Evolutionary conservation across 2,113 vertebrate genomes (phyloP), one percentile per base, ranked within the genome.

Genomic region (Baryphthengus martii): DNA sequence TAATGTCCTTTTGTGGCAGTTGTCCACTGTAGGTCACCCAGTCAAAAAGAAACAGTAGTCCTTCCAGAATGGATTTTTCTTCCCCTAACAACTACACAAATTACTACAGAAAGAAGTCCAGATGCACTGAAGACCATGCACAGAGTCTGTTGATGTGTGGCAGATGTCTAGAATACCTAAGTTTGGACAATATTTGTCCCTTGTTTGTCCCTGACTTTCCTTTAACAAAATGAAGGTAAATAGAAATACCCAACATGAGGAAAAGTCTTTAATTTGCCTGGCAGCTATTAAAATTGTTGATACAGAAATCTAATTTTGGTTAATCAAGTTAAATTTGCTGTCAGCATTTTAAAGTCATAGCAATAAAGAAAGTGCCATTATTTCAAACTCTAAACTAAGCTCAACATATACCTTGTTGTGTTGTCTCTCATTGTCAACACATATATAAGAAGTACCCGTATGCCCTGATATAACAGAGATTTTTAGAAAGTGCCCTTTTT

Each of bases 1-100:
- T 96, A 95, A 97, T 95, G 95, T 96, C 93, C 92, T 97, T 97
- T 94, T 92, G 80, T 81, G 94, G 88, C 88, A 91, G 83, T 92
- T 97, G 94, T 96, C 96, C 97, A 96, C 96, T 96, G 94, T 92
- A 98, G 98, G 97, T 98, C 98, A 98, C 74, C 73, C 79, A 93
- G 97, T 85, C 84, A 86, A 70, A 92, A 89, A 61, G 82, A 86
- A 95, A 88, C 13, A 37, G 82, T 16, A 49, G 56, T 58, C 45
- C 21, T 85, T 67, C 89, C 42, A 83, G 55, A 78, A 85, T 4
- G 13, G 28, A 68, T 80, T 96, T 74, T 95, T 84, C 25, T 52
- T 77, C 23, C 49, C 58, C 33, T 71, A 86, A 93, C 68, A n/a
- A 62, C 83, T 81, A n/a, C 61, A 81, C 76, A 84, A 90, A 92